Conservation (phyloP, 2,888 invertebrate genomes). For the Lottia scabra region DNA sequence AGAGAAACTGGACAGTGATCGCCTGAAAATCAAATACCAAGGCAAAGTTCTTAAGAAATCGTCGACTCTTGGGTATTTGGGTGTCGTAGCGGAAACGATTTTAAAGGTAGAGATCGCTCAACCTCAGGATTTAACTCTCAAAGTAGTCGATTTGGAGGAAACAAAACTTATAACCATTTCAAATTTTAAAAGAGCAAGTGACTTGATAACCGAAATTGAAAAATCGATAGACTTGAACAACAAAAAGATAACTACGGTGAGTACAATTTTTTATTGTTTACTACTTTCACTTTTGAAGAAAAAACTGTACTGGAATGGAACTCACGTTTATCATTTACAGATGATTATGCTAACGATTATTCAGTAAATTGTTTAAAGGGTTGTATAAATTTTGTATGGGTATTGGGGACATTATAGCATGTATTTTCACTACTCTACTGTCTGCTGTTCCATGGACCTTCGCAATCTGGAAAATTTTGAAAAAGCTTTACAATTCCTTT, state of each 20-base stretch:
- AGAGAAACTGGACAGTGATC: slow-evolving; percentile 39
- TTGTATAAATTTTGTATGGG: no score
- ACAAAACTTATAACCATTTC: neutral
- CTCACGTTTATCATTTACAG: no score
- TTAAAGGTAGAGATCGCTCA: slow-evolving; percentile 58
- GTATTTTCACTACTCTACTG: no score
- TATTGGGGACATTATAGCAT: no score
- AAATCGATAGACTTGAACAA: neutral
- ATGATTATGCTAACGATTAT: neutral
- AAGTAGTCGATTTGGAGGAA: neutral
- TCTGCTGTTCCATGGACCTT: no score
- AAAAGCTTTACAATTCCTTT: no score
- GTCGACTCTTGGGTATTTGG: slow-evolving; percentile 50
- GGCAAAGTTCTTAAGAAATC: slow-evolving; percentile 53
- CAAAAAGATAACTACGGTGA: neutral
- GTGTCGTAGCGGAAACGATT: slow-evolving; percentile 58
- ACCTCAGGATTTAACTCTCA: neutral
- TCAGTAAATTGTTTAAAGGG: no score
- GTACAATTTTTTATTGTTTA: neutral
- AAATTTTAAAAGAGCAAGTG: neutral
- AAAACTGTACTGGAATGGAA: no score
- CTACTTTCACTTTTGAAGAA: neutral
- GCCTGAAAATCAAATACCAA: slow-evolving; percentile 56
- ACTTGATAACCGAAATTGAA: neutral
- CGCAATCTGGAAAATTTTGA: no score